phyloP scores from a whole-genome alignment of 2,797 vertebrate genomes.

The Rhabdophis nuchalis region DNA sequence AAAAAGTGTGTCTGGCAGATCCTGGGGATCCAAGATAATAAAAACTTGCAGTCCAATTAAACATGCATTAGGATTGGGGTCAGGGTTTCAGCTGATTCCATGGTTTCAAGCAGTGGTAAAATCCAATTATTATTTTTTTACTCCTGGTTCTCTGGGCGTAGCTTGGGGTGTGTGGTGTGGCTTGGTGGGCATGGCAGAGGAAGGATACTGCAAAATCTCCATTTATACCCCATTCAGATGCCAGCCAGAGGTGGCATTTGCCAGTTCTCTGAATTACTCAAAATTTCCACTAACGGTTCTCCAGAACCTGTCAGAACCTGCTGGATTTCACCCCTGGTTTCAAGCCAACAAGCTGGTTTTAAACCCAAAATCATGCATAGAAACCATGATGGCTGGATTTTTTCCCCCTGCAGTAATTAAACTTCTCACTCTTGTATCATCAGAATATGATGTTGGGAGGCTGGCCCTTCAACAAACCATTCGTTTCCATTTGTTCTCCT shows the following conservation, averaged over 20 bases:
- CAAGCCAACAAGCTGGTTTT: neutral
- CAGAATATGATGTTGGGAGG: neutral
- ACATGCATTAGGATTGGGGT: neutral
- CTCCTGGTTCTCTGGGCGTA: no score
- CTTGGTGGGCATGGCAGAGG: no score
- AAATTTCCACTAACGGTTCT: no score
- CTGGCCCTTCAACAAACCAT: neutral
- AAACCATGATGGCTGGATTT: neutral
- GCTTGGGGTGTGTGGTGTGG: no score
- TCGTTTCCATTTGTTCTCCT: neutral
- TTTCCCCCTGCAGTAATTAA: neutral
- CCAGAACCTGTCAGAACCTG: no score
- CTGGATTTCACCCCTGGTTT: neutral
- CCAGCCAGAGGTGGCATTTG: no score
- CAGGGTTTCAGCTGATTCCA: neutral
- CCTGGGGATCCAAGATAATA: neutral
- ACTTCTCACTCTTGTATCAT: neutral
- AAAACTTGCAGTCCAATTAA: neutral
- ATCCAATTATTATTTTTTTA: no score
- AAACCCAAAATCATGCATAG: no score
- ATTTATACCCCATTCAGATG: no score
- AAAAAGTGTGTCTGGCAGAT: neutral
- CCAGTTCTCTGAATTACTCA: no score
- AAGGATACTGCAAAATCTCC: no score
- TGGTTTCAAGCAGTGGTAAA: neutral